phyloP scores from a whole-genome alignment of 2,797 vertebrate species.

The Tamandua tetradactyla region DNA sequence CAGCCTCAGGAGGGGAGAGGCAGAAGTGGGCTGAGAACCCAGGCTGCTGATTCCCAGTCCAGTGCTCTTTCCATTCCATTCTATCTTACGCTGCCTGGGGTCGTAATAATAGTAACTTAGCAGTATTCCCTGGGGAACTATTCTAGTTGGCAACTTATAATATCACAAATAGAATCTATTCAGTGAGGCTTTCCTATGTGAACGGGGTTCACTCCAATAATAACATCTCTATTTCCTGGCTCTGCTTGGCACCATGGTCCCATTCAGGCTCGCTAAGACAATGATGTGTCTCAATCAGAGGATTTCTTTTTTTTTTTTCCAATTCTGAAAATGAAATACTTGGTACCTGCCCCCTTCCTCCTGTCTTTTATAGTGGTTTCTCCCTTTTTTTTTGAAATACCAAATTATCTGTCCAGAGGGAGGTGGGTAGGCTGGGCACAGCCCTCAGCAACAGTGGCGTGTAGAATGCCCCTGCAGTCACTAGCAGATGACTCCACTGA shows the following conservation, averaged over 20 bases:
- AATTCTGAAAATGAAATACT: not conserved
- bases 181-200: not conserved
- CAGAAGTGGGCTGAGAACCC: too few species aligned
- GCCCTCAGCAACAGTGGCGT: not conserved
- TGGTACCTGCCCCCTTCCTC: not conserved
- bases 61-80: not conserved
- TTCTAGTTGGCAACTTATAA: not conserved
- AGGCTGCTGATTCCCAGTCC: not conserved
- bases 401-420: not conserved
- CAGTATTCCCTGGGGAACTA: not conserved
- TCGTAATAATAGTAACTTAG: not conserved
- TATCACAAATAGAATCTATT: not conserved
- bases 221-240: fast-evolving
- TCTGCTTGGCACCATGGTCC: not conserved
- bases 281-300: not conserved
- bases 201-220: not conserved
- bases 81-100: not conserved
- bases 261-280: not conserved
- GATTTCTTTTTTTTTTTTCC: not conserved
- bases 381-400: constrained; percentile 56
- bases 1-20: not conserved
- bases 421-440: not conserved
- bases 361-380: constrained; percentile 61
- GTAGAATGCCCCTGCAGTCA: fast-evolving
- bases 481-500: not conserved